phyloP scores from a whole-genome alignment of 2,888 invertebrate species.

The Merodon equestris region DNA sequence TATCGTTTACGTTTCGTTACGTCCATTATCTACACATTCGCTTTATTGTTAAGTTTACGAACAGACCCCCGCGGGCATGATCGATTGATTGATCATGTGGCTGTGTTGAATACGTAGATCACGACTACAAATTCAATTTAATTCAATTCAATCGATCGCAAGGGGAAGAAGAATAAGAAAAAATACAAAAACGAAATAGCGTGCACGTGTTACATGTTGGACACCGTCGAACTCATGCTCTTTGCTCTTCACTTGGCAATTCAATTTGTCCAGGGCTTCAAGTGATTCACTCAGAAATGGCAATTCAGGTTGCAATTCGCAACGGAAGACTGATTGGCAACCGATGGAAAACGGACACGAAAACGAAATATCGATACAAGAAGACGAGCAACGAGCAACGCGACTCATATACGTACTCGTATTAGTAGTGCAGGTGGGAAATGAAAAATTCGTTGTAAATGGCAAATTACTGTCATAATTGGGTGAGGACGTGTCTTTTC shows the following conservation, averaged over 20 bases:
- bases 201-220: constrained; percentile 48
- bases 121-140: not conserved
- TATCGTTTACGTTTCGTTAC: constrained; percentile 27
- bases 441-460: constrained; percentile 42
- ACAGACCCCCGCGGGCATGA: constrained; percentile 22
- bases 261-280: constrained; percentile 55
- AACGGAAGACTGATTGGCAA: constrained; percentile 19
- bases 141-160: constrained; percentile 49
- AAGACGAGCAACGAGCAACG: not conserved
- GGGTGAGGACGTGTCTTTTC: constrained; percentile 35
- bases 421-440: constrained; percentile 10
- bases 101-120: constrained; percentile 1
- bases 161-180: constrained; percentile 12
- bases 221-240: constrained; percentile 20
- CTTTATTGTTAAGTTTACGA: not conserved
- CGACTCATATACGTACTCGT: not conserved
- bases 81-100: constrained; percentile 24
- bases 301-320: too few relatives aligned
- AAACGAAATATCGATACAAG: not conserved
- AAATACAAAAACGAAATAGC: constrained; percentile 6
- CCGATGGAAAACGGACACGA: constrained; percentile 31
- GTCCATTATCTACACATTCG: not conserved
- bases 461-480: constrained; percentile 57
- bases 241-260: constrained; percentile 3
- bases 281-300: constrained; percentile 53